Evolutionary conservation across 2,113 vertebrate species (phyloP), one percentile per base, ranked within the genome.

Genomic region (Phylloscopus trochilus): DNA sequence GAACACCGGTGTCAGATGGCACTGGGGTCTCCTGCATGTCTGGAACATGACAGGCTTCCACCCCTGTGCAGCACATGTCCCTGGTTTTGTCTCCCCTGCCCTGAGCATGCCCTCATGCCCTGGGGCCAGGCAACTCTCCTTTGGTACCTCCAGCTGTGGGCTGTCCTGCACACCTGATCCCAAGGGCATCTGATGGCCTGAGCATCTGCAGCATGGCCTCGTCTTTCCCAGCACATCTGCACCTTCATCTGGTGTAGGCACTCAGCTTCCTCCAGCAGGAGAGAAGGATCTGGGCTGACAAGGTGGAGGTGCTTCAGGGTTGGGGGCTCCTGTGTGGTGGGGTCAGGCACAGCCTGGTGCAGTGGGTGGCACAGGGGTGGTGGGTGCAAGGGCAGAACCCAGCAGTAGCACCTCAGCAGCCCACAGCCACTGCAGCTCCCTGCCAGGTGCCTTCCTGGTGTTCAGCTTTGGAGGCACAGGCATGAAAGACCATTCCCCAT

Each of bases 131-230:
- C 39, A 78, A 20, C 20, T 23, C 41, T 83, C 56, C 22, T 69
- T n/a, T 70, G 26, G 17, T 67, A 22, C 30, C 46, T 66, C 26
- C 58, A 76, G 41, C 52, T 52, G 46, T 21, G 21, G 46, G 15
- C 5, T 55, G 6, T 24, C 22, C 18, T 3, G 1, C 27, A 44
- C 19, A 7, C 0, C 0, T 31, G 59, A 9, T 37, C 14, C 10
- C 26, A 53, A 41, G 41, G 41, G 9, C 18, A 15, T n/a, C 24
- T 2, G 0, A 20, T 69, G 31, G 24, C 24, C 66, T 78, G 44
- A 67, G 39, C 13, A 20, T 14, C 78, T 55, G 28, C 56, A 64
- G 23, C 52, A 24, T 17, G 28, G 60, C 24, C 19, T 39, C 56
- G 17, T 80, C 33, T 51, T 87, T 60, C 56, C 51, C 1, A 0